phyloP scores from a whole-genome alignment of 2,113 vertebrate genomes.

The Halcyon malimbica region DNA sequence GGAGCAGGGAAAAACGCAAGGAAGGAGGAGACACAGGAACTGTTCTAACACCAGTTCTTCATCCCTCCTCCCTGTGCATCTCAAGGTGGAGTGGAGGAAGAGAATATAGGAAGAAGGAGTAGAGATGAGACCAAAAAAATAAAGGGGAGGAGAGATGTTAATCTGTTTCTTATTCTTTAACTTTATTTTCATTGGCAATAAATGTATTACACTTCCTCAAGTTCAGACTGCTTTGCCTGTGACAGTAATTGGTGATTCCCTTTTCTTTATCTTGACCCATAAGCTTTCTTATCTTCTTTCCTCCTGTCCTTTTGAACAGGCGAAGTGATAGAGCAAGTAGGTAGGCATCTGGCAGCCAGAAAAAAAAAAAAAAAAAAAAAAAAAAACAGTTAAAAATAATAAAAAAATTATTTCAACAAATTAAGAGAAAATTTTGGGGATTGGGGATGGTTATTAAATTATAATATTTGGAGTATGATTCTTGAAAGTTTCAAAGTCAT shows the following conservation, averaged over 20 bases:
- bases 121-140: background rate
- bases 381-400: background rate
- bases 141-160: too few relatives aligned
- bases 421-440: background rate
- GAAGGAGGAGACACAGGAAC: background rate
- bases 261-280: background rate
- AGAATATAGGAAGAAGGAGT: background rate
- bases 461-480: background rate
- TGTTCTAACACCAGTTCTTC: background rate
- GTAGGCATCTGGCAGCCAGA: background rate
- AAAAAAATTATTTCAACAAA: background rate
- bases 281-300: background rate
- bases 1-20: background rate
- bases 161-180: background rate
- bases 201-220: background rate
- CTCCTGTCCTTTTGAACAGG: background rate
- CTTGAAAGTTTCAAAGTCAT: background rate
- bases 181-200: background rate
- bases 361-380: too few relatives aligned
- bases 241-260: background rate
- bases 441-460: background rate
- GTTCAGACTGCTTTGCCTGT: background rate
- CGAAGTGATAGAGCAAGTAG: background rate
- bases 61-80: background rate
- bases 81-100: background rate